phyloP scores from a whole-genome alignment of 37 sponge, comb jelly and placozoan genomes.

The Haliclona indistincta region DNA sequence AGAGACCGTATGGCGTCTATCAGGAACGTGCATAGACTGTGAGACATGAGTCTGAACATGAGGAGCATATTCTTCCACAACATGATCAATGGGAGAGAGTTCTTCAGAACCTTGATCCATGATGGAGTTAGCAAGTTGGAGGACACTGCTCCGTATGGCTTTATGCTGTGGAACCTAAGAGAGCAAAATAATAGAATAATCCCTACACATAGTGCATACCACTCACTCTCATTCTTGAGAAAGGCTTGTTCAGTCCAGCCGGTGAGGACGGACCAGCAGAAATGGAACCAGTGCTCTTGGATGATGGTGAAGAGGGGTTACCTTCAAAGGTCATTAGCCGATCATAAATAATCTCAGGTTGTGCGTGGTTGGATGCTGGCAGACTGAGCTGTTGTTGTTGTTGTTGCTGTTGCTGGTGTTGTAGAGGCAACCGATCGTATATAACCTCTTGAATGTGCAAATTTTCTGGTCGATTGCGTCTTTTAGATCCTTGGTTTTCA shows the following conservation, averaged over 20 bases:
- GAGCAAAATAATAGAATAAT: not conserved
- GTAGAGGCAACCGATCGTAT: too few relatives aligned
- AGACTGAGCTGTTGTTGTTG: too few relatives aligned
- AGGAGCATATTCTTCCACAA: conserved; percentile 19
- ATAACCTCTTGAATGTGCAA: too few relatives aligned
- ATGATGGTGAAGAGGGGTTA: not conserved
- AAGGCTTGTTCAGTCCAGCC: too few relatives aligned
- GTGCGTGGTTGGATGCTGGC: too few relatives aligned
- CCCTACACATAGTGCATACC: too few relatives aligned
- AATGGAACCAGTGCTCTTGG: not conserved
- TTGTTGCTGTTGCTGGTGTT: too few relatives aligned
- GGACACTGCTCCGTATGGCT: conserved; percentile 29
- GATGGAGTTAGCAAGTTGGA: conserved; percentile 31
- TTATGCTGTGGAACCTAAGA: not conserved
- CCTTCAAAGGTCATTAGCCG: not conserved
- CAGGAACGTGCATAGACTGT: conserved; percentile 5
- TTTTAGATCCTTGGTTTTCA: too few relatives aligned
- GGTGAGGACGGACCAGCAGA: too few relatives aligned
- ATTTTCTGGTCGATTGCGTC: too few relatives aligned
- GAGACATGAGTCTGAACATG: conserved; percentile 11
- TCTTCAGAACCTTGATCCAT: conserved; percentile 17
- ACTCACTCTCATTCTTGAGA: too few relatives aligned
- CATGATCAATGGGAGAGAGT: conserved; percentile 30
- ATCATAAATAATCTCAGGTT: conserved; percentile 12
- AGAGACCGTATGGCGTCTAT: conserved; percentile 14